Conservation (phyloP, 2,888 invertebrate genomes). For the Aphrophora alni region DNA sequence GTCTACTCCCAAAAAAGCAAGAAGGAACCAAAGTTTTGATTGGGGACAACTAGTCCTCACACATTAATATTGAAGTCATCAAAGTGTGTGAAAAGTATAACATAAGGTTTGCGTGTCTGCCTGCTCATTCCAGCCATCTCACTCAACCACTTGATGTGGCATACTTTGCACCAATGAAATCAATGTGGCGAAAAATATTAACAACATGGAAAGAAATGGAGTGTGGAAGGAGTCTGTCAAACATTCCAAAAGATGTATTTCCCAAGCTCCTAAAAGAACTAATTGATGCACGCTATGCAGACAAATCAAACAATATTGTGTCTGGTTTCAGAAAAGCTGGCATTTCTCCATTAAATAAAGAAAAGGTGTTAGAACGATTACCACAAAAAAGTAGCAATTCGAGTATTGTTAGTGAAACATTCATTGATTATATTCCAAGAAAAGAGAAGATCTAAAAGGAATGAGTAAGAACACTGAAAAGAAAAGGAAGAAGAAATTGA, state of each 20-base stretch:
- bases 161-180: conserved; percentile 44
- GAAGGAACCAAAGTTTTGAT: conserved; percentile 35
- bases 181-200: conserved; percentile 42
- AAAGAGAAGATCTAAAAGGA: background rate
- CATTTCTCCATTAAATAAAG: conserved; percentile 43
- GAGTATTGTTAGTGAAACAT: background rate
- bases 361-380: background rate
- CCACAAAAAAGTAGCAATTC: background rate
- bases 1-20: background rate
- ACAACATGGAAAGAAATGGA: conserved; percentile 36
- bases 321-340: conserved; percentile 49
- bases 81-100: background rate
- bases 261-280: conserved; percentile 31
- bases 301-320: background rate
- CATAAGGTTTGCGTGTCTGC: conserved; percentile 8
- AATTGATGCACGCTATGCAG: background rate
- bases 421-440: background rate
- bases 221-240: conserved; percentile 1
- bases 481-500: background rate
- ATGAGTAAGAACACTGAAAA: background rate
- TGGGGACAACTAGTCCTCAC: background rate
- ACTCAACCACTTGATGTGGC: conserved; percentile 22
- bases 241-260: conserved; percentile 26
- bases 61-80: background rate
- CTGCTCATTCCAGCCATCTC: conserved; percentile 10